Conservation (phyloP, 2,888 invertebrate genomes). For the Drosophila antonietae region DNA sequence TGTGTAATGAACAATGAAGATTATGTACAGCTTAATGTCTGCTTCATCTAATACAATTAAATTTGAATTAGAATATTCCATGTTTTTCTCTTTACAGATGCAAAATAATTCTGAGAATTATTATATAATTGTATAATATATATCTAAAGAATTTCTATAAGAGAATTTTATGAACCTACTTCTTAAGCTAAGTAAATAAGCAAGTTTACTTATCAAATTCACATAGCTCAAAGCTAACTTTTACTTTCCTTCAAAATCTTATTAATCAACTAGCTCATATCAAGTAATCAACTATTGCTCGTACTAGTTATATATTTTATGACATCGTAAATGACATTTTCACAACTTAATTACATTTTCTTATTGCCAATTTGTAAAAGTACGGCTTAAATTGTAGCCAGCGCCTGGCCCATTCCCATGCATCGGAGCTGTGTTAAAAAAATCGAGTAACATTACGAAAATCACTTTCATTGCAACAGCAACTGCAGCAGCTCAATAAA, state of each 20-base stretch:
- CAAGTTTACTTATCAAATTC: too few relatives aligned
- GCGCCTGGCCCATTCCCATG: conserved; percentile 18
- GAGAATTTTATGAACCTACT: not conserved
- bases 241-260: not conserved
- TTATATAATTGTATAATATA: not conserved
- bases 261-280: not conserved
- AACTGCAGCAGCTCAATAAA: conserved; percentile 10
- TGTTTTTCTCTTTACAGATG: too few relatives aligned
- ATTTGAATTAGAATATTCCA: too few relatives aligned
- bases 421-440: conserved; percentile 1
- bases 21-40: not conserved
- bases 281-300: not conserved
- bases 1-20: too few relatives aligned
- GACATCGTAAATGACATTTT: conserved; percentile 7
- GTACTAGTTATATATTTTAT: conserved; percentile 10
- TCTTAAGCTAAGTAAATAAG: too few relatives aligned
- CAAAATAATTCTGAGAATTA: not conserved
- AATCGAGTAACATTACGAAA: conserved; percentile 5
- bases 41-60: not conserved
- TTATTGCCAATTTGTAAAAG: conserved; percentile 4
- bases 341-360: conserved; percentile 1
- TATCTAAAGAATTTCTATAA: not conserved
- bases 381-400: not conserved
- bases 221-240: not conserved
- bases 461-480: conserved; percentile 21